These are phyloP conservation scores for Ambastaia sidthimunki DNA, from an alignment of 2,797 vertebrate species.

Conservation along the genomic window DNA sequence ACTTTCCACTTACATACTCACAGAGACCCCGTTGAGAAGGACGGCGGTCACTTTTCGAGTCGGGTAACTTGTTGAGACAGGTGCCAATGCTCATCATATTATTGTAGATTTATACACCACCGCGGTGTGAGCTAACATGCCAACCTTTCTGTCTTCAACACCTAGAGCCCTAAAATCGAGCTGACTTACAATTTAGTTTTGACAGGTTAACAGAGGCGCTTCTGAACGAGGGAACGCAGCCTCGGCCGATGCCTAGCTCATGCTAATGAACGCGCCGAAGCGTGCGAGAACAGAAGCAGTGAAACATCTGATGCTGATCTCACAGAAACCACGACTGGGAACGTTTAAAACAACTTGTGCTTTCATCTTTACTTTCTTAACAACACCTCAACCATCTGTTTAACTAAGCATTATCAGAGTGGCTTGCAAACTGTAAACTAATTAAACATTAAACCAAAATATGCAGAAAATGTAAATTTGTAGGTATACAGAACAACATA, in stretches of 20 bases:
- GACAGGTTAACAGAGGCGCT: conserved; percentile 58
- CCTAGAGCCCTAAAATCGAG: conserved; percentile 41
- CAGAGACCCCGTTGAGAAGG: conserved; percentile 47
- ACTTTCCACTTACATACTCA: conserved; percentile 64
- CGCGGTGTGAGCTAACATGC: conserved; percentile 69
- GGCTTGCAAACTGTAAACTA: too few species aligned
- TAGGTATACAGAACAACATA: too few species aligned
- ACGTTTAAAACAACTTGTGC: not conserved
- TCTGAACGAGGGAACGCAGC: conserved; percentile 4
- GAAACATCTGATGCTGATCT: not conserved
- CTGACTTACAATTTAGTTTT: conserved; percentile 63
- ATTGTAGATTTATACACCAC: conserved; percentile 63
- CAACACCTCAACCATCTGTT: too few species aligned
- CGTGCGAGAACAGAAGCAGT: not conserved
- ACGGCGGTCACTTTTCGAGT: conserved; percentile 56
- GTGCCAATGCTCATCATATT: conserved; percentile 78
- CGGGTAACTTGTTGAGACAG: conserved; percentile 74
- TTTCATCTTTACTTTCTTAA: too few species aligned
- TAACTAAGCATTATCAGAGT: too few species aligned
- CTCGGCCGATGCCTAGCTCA: not conserved
- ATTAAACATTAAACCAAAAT: too few species aligned
- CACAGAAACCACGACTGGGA: not conserved
- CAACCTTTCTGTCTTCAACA: conserved; percentile 58
- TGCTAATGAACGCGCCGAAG: conserved; percentile 35
- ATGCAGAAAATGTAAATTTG: too few species aligned